Conservation (phyloP, 2,797 vertebrate species). For the Lepilemur ruficaudatus region DNA sequence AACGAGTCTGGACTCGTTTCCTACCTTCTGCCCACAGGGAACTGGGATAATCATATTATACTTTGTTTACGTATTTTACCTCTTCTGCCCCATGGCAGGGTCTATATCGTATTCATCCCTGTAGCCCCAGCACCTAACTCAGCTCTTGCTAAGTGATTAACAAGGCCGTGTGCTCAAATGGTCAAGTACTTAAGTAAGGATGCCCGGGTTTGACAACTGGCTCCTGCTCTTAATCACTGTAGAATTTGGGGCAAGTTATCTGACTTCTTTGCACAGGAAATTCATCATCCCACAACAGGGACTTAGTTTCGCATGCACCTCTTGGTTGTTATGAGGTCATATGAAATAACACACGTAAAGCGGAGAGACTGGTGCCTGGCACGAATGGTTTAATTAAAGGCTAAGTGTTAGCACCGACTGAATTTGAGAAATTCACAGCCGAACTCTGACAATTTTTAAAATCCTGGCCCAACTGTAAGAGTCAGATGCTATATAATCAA, state of each 20-base stretch:
- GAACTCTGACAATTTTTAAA: background rate
- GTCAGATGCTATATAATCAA: background rate
- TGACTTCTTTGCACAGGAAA: background rate
- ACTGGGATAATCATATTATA: background rate
- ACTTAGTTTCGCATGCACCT: background rate
- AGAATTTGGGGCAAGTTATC: background rate
- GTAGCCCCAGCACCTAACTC: background rate
- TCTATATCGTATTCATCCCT: background rate
- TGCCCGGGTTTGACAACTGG: accelerated
- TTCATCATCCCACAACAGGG: background rate
- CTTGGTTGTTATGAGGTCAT: background rate
- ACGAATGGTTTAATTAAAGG: constrained; percentile 23
- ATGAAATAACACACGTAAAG: background rate
- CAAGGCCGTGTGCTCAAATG: background rate
- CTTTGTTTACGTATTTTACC: background rate
- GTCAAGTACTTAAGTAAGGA: background rate
- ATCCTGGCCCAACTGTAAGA: background rate
- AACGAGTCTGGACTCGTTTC: background rate
- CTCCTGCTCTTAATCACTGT: background rate
- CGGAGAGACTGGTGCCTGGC: background rate
- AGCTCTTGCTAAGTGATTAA: background rate
- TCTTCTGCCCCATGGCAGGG: background rate
- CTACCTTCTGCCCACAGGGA: background rate
- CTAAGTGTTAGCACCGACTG: background rate
- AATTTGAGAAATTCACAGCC: constrained; percentile 20